These are phyloP conservation scores for Anastrepha obliqua DNA, from an alignment of 1,140 invertebrate genomes.

Conservation along the genomic window DNA sequence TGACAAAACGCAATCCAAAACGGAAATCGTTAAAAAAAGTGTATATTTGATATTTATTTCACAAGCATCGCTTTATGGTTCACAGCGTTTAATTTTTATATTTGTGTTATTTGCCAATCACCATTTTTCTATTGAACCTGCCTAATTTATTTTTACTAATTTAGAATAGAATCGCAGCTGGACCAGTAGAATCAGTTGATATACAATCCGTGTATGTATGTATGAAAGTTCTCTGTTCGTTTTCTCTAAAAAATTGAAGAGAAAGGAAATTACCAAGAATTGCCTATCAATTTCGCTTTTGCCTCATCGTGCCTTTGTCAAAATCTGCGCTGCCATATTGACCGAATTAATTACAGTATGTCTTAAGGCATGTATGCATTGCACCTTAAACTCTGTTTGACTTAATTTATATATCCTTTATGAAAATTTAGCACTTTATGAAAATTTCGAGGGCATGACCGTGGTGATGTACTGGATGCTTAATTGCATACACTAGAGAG, in stretches of 20 bases:
- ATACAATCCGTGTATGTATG: slow-evolving; percentile 3
- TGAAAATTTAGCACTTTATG: no score
- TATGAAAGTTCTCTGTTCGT: slow-evolving; percentile 8
- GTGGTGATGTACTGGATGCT: no score
- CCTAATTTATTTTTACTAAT: slow-evolving; percentile 13
- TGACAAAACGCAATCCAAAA: slow-evolving; percentile 2
- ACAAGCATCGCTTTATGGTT: background rate
- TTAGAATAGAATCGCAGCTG: background rate
- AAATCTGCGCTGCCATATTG: no score
- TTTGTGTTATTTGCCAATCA: background rate
- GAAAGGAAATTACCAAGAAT: background rate
- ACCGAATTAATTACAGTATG: no score
- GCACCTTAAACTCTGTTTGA: no score
- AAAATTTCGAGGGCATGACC: no score
- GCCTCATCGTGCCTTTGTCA: background rate
- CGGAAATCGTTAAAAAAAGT: slow-evolving; percentile 18
- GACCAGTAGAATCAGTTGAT: slow-evolving; percentile 23
- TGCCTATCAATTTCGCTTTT: background rate
- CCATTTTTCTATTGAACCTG: background rate
- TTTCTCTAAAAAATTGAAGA: background rate
- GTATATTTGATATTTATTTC: background rate
- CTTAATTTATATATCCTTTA: no score
- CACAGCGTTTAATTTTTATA: background rate
- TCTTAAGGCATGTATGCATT: no score
- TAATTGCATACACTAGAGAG: no score